A percentile compares a stretch with the other conserved stretches of the same genome.
Evolutionary conservation across 2,888 invertebrate genomes (phyloP).

Genomic region (Villa cingulata): DNA sequence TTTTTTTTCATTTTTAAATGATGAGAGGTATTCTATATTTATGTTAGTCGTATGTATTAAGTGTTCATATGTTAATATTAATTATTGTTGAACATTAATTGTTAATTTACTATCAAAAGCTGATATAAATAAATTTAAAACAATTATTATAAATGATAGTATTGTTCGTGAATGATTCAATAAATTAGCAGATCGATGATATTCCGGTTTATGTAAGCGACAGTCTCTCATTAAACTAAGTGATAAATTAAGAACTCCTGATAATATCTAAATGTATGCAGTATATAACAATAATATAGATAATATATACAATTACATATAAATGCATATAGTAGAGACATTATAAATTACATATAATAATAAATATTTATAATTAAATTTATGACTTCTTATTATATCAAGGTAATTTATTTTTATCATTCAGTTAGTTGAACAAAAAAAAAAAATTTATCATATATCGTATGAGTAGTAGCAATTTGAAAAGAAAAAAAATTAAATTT

Average conservation of each 20-base stretch:
- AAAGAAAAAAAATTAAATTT: slow-evolving; percentile 18
- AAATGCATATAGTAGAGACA: neutral
- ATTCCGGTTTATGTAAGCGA: slow-evolving; percentile 55
- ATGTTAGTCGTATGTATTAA: too few relatives aligned
- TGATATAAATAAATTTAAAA: slow-evolving; percentile 60
- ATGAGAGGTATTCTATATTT: too few relatives aligned
- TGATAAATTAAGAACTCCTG: slow-evolving; percentile 58
- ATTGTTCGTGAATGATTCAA: slow-evolving; percentile 60
- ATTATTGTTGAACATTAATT: too few relatives aligned
- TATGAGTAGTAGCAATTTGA: too few relatives aligned
- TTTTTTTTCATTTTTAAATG: too few relatives aligned
- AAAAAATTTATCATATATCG: neutral
- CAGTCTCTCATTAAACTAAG: slow-evolving; percentile 65
- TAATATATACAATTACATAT: too few relatives aligned
- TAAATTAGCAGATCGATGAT: slow-evolving; percentile 51
- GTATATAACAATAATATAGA: too few relatives aligned
- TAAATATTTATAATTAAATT: too few relatives aligned
- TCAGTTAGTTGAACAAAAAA: neutral
- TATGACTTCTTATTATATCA: too few relatives aligned
- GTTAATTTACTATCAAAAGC: slow-evolving; percentile 60
- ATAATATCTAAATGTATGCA: slow-evolving; percentile 56
- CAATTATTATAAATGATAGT: slow-evolving; percentile 57
- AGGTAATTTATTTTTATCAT: neutral
- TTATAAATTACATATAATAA: neutral
- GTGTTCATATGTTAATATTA: too few relatives aligned